Base-by-base conservation (phyloP, 1,140 invertebrate genomes). In the Megalopta genalis region DNA sequence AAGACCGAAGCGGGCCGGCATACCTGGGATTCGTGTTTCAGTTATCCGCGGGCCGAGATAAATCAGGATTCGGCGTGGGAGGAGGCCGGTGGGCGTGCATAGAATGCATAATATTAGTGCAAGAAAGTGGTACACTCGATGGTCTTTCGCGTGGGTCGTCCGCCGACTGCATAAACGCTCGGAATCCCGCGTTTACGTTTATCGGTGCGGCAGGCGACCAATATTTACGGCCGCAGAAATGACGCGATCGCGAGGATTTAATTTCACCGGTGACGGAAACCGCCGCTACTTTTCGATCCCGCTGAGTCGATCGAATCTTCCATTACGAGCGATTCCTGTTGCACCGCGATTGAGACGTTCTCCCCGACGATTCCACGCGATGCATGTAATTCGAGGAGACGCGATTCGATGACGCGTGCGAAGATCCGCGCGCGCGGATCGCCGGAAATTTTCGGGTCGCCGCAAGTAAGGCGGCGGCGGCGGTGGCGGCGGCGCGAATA, bases 111-210 rank as follows among this genome's bases (percentile, higher is more conserved):
- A 64, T 37, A 66, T 75, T 66, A 37, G 23, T 25, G 64, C 39
- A 59, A 60, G 74, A 76, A 76, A 76, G 52, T 67, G 52, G 54
- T 64, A 46, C 64, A 42, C 39, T 65, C 63, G 63, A 39, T n/a
- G 63, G 62, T 63, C 62, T 16, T 21, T 65, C 52, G 65, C 32
- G 46, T 57, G 27, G 57, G 66, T 7, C 37, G 25, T 7, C 52
- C 39, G 46, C 21, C 18, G 57, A 64, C 25, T 39, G n/a, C 69
- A 39, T 37, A 39, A 57, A 59, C 7, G 25, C 37, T 4, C 7
- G 37, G 69, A 60, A 71, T 60, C 57, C 18, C 70, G 59, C 23
- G n/a, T 46, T 46, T 32, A 16, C 54, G 68, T 57, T 39, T 70
- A 39, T n/a, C 23, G n/a, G 7, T 12, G 5, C 4, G 12, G 10